Conservation (phyloP, 2,113 vertebrate genomes). For the Ahaetulla prasina region DNA sequence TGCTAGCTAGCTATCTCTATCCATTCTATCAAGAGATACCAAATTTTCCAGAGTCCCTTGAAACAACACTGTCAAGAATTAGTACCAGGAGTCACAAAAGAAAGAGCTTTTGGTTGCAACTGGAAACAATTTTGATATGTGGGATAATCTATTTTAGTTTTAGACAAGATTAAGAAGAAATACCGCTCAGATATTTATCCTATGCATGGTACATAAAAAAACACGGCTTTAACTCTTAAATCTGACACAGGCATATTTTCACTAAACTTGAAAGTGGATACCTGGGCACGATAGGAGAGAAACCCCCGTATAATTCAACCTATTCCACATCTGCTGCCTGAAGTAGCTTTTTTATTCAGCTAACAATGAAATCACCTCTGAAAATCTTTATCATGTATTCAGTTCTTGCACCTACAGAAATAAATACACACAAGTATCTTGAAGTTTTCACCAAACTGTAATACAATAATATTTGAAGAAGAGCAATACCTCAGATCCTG, state of each 20-base stretch:
- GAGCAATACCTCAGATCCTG: neutral
- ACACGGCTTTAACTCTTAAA: neutral
- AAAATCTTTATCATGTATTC: neutral
- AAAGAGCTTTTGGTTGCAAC: neutral
- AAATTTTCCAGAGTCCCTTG: neutral
- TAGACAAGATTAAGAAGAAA: neutral
- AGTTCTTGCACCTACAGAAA: neutral
- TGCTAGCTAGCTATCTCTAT: too few species aligned
- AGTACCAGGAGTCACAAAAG: neutral
- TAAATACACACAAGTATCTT: neutral
- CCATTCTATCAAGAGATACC: neutral
- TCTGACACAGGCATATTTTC: neutral
- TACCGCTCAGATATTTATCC: neutral
- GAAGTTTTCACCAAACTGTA: neutral
- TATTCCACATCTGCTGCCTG: neutral
- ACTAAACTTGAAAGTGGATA: neutral
- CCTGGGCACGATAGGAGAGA: neutral
- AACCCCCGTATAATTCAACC: neutral
- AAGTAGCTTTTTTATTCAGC: neutral
- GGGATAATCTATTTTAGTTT: neutral
- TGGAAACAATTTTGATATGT: neutral
- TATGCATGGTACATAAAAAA: neutral
- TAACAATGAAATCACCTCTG: neutral
- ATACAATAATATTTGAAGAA: neutral
- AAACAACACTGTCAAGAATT: neutral